Percentiles rank a stretch among this genome's conserved stretches.
phyloP scores from a whole-genome alignment of 1,140 invertebrate species.

The Lordiphosa collinella region DNA sequence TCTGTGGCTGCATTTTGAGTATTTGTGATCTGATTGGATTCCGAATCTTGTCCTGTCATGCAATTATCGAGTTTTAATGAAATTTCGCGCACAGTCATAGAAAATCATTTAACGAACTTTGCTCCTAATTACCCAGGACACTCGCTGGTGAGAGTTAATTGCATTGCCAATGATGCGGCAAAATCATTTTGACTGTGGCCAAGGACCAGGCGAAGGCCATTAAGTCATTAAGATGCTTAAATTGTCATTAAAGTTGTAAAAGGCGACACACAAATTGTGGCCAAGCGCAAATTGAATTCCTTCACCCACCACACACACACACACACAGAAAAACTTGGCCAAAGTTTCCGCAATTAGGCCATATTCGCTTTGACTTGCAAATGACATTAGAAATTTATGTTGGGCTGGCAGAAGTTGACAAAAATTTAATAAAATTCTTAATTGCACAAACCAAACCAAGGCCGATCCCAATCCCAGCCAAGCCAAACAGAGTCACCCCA shows the following conservation, averaged over 20 bases:
- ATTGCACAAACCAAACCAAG: slow-evolving; percentile 36
- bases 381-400: slow-evolving; percentile 46
- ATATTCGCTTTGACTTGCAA: slow-evolving; percentile 60
- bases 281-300: slow-evolving; percentile 7
- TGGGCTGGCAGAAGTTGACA: no score
- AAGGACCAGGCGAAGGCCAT: slow-evolving; percentile 35
- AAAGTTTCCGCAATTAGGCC: slow-evolving; percentile 46
- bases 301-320: background rate
- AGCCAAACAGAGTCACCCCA: no score
- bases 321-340: background rate
- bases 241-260: slow-evolving; percentile 50
- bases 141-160: slow-evolving; percentile 52
- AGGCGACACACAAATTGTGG: no score
- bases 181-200: slow-evolving; percentile 54
- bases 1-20: slow-evolving; percentile 1
- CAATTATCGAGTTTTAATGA: slow-evolving; percentile 76
- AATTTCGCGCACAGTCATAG: slow-evolving; percentile 65
- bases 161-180: slow-evolving; percentile 69
- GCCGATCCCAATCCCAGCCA: background rate
- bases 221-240: slow-evolving; percentile 65
- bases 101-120: slow-evolving; percentile 40
- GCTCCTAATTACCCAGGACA: slow-evolving; percentile 59
- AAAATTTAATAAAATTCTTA: slow-evolving; percentile 64
- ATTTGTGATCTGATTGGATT: slow-evolving; percentile 2
- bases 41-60: slow-evolving; percentile 66